Evolutionary conservation across 2,888 invertebrate species (phyloP).

Genomic region (Busseola fusca): DNA sequence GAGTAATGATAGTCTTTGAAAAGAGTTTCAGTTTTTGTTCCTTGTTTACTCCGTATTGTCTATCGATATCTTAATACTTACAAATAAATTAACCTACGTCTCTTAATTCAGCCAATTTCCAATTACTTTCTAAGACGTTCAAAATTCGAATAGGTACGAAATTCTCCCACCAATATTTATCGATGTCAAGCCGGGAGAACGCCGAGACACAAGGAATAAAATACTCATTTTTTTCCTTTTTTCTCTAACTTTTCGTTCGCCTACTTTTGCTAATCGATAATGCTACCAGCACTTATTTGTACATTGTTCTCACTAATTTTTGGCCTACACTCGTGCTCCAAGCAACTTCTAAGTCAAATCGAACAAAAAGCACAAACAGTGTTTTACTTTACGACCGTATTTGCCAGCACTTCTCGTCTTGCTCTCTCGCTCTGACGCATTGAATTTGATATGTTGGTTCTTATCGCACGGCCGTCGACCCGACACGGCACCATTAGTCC

Average conservation of each 20-base stretch:
- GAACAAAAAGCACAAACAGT: conserved; percentile 76
- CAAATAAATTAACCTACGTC: background rate
- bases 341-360: conserved; percentile 70
- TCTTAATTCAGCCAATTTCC: background rate
- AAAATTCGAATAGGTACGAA: background rate
- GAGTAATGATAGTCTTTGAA: background rate
- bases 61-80: background rate
- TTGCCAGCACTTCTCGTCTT: conserved; percentile 71
- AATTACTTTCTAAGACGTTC: background rate
- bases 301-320: conserved; percentile 51
- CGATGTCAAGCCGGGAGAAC: background rate
- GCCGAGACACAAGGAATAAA: conserved; percentile 7
- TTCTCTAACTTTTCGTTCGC: background rate
- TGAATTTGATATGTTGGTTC: conserved; percentile 56
- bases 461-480: conserved; percentile 80
- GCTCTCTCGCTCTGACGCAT: conserved; percentile 60
- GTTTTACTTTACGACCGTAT: conserved; percentile 81
- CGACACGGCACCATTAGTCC: conserved; percentile 70
- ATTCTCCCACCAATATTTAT: background rate
- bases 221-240: background rate
- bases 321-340: conserved; percentile 62
- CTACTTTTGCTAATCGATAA: conserved; percentile 31
- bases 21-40: too few species aligned
- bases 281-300: conserved; percentile 34
- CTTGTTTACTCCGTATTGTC: background rate